Conservation (phyloP, 1,140 invertebrate genomes). For the Calephelis virginiensis region DNA sequence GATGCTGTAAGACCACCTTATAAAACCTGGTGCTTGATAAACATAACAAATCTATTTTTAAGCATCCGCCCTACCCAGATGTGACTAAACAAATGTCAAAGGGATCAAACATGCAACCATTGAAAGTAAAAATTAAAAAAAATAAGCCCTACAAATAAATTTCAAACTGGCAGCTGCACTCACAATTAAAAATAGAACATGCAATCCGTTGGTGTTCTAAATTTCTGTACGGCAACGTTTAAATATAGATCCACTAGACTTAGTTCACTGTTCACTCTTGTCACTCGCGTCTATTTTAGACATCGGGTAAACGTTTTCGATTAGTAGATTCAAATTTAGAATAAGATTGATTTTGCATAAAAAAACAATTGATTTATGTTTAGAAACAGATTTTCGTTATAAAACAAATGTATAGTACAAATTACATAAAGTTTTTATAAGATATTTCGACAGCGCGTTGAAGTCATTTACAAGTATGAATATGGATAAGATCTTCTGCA, state of each 20-base stretch:
- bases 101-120: constrained; percentile 14
- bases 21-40: no score
- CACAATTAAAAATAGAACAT: constrained; percentile 50
- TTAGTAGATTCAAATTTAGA: constrained; percentile 29
- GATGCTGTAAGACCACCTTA: no score
- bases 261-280: constrained; percentile 68
- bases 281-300: constrained; percentile 63
- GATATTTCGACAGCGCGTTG: neutral
- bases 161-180: constrained; percentile 63
- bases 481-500: neutral
- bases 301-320: constrained; percentile 32
- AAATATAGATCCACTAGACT: constrained; percentile 64
- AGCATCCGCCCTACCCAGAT: constrained; percentile 9
- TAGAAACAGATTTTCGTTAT: neutral
- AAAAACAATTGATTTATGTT: constrained; percentile 5
- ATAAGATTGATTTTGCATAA: neutral
- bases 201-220: constrained; percentile 67
- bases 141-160: constrained; percentile 52
- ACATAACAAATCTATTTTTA: constrained; percentile 8
- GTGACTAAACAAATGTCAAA: neutral
- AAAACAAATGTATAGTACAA: neutral
- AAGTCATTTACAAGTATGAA: neutral
- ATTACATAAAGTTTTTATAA: neutral
- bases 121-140: constrained; percentile 22
- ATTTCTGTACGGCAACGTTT: constrained; percentile 64